Base-by-base conservation (phyloP, 2,113 vertebrate species). In the Malurus alboscapulatus region DNA sequence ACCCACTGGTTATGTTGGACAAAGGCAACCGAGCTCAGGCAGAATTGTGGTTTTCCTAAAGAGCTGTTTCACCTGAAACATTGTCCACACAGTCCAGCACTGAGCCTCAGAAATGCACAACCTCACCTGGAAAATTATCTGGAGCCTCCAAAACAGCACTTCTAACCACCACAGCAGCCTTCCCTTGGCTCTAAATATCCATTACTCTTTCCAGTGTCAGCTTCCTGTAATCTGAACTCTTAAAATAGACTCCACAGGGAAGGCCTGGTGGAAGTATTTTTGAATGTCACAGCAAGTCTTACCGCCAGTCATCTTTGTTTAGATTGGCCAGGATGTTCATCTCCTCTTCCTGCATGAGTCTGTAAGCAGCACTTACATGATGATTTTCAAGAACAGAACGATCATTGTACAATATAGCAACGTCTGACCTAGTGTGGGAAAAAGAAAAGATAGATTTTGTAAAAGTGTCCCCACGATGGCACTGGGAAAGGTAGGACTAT, bases 221-320 rank as follows among this genome's bases (percentile, higher is more conserved):
- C 38, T 87, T 88, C 74, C 59, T 79, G 38, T 38, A 73, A 81
- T 68, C 44, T 66, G 26, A 87, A n/a, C 10, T 73, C 44, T 61
- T 87, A 79, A 76, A 91, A 87, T 30, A 87, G 73, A 72, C 29
- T 58, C 32, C 42, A n/a, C 14, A 21, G 75, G 61, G 83, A 84
- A 85, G 19, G 24, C 4, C 29, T 55, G 57, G 45, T 29, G 72
- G 51, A 73, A 84, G 72, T 80, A 68, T 84, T 54, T 82, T 50
- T 79, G 44, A 78, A 61, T 29, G 30, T 54, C 89, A 51, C 58
- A 57, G 40, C 55, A 82, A 86, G 54, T 59, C 97, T 97, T 95
- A 99, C 99, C 99, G 98, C 99, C 99, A 99, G 96, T 99, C 99
- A 79, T 99, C 99, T 97, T 99, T 99, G 92, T 98, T 98, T 96